phyloP scores from a whole-genome alignment of 2,113 vertebrate genomes.

The Vulpes ferrilata region DNA sequence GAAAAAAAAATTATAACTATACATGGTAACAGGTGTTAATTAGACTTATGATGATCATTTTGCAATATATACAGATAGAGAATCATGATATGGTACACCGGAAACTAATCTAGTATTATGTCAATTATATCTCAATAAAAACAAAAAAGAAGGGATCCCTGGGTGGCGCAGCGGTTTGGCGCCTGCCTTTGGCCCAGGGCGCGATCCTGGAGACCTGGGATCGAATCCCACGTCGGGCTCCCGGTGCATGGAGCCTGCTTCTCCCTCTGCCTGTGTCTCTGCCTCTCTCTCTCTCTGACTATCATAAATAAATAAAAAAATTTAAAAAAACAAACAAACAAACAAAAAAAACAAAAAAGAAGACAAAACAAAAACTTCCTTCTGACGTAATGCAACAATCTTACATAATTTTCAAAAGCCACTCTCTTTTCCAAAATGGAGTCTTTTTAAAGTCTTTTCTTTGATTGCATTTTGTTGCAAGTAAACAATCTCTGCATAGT shows the following conservation, averaged over 20 bases:
- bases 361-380: background rate
- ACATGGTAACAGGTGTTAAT: background rate
- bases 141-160: background rate
- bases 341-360: background rate
- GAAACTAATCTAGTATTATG: background rate
- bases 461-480: background rate
- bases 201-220: too few relatives aligned
- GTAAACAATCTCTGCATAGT: background rate
- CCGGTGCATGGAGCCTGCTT: too few relatives aligned
- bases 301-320: too few relatives aligned
- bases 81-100: background rate
- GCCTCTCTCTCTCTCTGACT: too few relatives aligned
- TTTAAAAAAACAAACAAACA: too few relatives aligned
- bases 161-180: too few relatives aligned
- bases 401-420: background rate
- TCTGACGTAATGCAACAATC: background rate
- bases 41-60: background rate
- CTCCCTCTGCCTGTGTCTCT: too few relatives aligned
- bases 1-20: background rate
- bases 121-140: background rate
- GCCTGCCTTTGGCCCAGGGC: too few relatives aligned
- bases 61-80: background rate
- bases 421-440: background rate
- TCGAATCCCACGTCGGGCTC: too few relatives aligned
- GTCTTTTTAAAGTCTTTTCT: background rate